Evolutionary conservation across 2,888 invertebrate species (phyloP).

Genomic region (Drosophila picticornis): DNA sequence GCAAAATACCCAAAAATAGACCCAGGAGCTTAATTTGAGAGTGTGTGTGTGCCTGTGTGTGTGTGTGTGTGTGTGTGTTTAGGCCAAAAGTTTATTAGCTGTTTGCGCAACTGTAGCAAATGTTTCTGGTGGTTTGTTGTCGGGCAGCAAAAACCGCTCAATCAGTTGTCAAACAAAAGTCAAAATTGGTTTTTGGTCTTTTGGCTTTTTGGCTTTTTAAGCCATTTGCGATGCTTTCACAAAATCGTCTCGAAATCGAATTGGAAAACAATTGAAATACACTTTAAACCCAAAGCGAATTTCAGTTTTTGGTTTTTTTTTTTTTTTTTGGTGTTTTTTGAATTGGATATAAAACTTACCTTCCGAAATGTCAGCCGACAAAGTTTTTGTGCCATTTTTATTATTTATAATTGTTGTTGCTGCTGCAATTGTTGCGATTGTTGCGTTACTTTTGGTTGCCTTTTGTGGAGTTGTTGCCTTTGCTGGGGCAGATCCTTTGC

Average conservation of each 20-base stretch:
- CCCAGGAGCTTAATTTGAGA: conserved; percentile 51
- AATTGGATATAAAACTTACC: conserved; percentile 48
- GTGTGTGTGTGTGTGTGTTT: conserved; percentile 1
- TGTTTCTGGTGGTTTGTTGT: conserved; percentile 14
- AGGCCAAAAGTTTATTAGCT: conserved; percentile 30
- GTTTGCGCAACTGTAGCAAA: conserved; percentile 46
- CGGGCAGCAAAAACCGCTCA: conserved; percentile 6
- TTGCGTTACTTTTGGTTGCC: conserved; percentile 35
- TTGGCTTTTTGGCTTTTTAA: background rate
- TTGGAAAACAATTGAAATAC: conserved; percentile 34
- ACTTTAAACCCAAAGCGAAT: conserved; percentile 4
- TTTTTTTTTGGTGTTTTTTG: conserved; percentile 2
- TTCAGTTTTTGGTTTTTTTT: conserved; percentile 6
- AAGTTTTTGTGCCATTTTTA: conserved; percentile 35
- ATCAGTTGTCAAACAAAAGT: conserved; percentile 57
- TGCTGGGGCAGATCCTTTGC: conserved; percentile 7
- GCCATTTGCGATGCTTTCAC: conserved; percentile 61
- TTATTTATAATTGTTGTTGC: conserved; percentile 37
- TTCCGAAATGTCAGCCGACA: conserved; percentile 46
- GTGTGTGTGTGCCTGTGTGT: conserved; percentile 1
- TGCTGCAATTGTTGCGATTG: conserved; percentile 1
- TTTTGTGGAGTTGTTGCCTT: conserved; percentile 22
- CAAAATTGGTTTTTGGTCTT: conserved; percentile 28
- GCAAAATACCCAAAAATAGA: conserved; percentile 52
- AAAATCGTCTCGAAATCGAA: conserved; percentile 22